Percentiles rank a stretch among this genome's conserved stretches.
These are phyloP conservation scores for Romanogobio albipinnatus DNA, from an alignment of 2,113 vertebrate species.

Conservation along the genomic window DNA sequence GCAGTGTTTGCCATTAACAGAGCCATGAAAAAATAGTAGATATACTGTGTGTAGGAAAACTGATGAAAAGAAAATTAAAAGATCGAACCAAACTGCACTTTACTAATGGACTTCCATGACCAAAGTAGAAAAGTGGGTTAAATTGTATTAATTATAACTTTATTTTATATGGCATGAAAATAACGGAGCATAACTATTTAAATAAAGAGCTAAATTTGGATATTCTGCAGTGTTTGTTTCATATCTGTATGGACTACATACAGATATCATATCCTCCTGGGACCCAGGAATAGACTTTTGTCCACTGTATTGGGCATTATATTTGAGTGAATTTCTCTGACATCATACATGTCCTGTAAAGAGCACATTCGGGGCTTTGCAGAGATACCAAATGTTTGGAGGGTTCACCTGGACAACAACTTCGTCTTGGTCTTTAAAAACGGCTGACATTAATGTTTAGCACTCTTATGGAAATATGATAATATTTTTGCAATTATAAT, in stretches of 20 bases:
- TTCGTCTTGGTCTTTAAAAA: no score
- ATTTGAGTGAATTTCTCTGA: no score
- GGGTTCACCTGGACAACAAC: no score
- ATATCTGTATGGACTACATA: background rate
- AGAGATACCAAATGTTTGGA: no score
- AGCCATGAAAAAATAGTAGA: slow-evolving; percentile 60
- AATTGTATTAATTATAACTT: background rate
- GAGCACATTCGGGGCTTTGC: no score
- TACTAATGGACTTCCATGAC: background rate
- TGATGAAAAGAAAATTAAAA: background rate
- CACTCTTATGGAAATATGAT: no score
- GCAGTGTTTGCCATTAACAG: slow-evolving; percentile 71
- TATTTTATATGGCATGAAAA: background rate
- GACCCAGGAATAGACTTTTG: no score
- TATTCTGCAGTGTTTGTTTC: background rate
- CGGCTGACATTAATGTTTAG: no score
- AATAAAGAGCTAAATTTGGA: background rate
- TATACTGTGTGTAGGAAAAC: slow-evolving; percentile 13
- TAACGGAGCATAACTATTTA: background rate
- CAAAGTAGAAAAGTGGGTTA: background rate
- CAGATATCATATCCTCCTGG: no score
- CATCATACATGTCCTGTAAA: no score
- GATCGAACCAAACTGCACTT: background rate
- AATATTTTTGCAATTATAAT: no score
- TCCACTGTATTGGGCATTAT: no score